Base-by-base conservation (phyloP, 2,888 invertebrate genomes). In the Hanleya hanleyi region DNA sequence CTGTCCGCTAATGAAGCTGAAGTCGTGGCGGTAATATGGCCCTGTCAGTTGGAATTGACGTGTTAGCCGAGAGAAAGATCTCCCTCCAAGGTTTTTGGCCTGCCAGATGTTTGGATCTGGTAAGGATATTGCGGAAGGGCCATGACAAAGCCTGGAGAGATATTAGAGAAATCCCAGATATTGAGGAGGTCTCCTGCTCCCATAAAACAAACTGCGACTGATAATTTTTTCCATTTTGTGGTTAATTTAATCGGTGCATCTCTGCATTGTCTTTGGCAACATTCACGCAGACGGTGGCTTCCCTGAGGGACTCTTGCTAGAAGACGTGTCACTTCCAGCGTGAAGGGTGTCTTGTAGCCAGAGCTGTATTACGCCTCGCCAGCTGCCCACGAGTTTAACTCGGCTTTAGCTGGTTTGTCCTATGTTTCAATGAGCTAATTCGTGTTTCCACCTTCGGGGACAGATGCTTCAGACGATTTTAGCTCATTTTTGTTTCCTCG, bases 181-280 rank as follows among this genome's bases (percentile, higher is more conserved):
- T 22, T n/a, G n/a, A n/a, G 22, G 22, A 47, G 47, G 47, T 47
- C 47, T 47, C 47, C 47, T 47, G 18, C 47, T n/a, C 57, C 15
- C 26, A 29, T 32, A 26, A 29, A 1, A 57, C 32, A 57, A 57
- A 22, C 57, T 18, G 57, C 57, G 32, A 57, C 22, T 22, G 57
- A 57, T 57, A 22, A 47, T 57, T 57, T 57, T 57, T 57, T 29
- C 57, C 32, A 57, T 57, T 57, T 57, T 57, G 57, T 26, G 57
- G 57, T 57, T 57, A 57, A 57, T 57, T 57, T 57, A 57, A 57
- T 57, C 57, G 22, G 57, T 29, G 57, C 22, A 57, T 57, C 57
- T 57, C 57, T 26, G 15, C 57, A 57, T 57, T 57, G 57, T 57
- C 15, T 57, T 57, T 12, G 22, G 22, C 12, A 26, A 57, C 15